These are phyloP conservation scores for Chorisops tibialis DNA, from an alignment of 2,888 invertebrate species.

Conservation along the genomic window DNA sequence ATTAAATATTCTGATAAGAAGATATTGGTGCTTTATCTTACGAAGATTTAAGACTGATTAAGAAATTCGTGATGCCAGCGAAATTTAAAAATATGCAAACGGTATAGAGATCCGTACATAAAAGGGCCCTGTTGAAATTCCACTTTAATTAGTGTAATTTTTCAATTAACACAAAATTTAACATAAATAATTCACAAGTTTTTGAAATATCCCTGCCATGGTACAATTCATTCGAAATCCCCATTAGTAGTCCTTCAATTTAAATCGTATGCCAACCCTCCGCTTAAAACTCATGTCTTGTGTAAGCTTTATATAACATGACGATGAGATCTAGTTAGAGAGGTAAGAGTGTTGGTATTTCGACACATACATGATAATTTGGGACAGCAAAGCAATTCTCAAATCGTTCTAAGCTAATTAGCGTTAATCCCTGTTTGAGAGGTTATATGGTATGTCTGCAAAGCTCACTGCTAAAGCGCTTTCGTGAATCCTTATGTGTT, in stretches of 20 bases:
- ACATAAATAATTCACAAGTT: conserved; percentile 30
- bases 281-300: conserved; percentile 16
- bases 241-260: conserved; percentile 33
- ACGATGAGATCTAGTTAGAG: not conserved
- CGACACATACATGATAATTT: conserved; percentile 27
- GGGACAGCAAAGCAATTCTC: conserved; percentile 33
- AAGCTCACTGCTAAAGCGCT: not conserved
- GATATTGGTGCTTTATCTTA: not conserved
- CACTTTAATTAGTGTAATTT: conserved; percentile 33
- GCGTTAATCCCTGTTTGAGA: conserved; percentile 25
- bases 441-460: not conserved
- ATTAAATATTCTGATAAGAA: not conserved
- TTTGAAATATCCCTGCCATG: not conserved
- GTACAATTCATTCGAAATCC: conserved; percentile 26
- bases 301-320: not conserved
- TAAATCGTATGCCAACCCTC: conserved; percentile 17
- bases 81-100: not conserved
- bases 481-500: too few relatives aligned
- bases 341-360: not conserved
- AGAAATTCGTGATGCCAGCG: not conserved
- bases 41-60: not conserved
- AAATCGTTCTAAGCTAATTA: conserved; percentile 34
- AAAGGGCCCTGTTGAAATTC: conserved; percentile 5
- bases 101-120: not conserved
- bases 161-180: conserved; percentile 34